A percentile compares a stretch with the other conserved stretches of the same genome.
Evolutionary conservation across 2,113 vertebrate species (phyloP).

Genomic region (Indicator maculatus): DNA sequence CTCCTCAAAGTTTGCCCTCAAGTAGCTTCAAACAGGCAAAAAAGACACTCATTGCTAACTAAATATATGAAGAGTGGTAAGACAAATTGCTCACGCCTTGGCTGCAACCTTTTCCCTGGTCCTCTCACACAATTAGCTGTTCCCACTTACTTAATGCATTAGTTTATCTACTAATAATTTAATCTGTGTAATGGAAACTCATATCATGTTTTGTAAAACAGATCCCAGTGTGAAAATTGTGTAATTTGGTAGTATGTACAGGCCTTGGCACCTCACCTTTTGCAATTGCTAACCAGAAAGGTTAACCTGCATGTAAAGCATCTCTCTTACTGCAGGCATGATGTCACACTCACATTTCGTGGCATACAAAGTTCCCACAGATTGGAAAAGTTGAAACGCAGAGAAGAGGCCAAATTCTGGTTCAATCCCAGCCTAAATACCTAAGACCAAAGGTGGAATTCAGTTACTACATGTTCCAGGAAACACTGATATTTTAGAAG

Average conservation of each 20-base stretch:
- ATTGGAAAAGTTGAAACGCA: rapidly evolving
- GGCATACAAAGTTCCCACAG: neutral
- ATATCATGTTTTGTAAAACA: neutral
- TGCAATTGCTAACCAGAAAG: neutral
- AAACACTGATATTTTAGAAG: neutral
- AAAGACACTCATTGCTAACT: neutral
- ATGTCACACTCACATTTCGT: neutral
- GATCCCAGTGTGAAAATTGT: neutral
- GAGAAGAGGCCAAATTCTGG: neutral
- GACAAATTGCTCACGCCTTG: neutral
- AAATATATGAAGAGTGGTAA: neutral
- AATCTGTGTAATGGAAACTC: neutral
- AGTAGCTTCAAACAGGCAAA: neutral
- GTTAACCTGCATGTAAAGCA: neutral
- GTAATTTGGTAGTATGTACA: neutral
- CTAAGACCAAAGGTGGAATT: neutral
- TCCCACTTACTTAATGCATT: neutral
- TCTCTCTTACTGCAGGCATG: neutral
- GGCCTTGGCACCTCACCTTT: neutral
- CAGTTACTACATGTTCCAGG: neutral
- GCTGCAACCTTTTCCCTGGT: neutral
- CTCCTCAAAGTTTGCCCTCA: neutral
- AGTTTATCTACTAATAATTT: constrained; percentile 14
- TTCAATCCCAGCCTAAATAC: neutral
- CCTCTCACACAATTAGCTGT: neutral